Base-by-base conservation (phyloP, 1,140 invertebrate species). In the Drosophila ambigua region DNA sequence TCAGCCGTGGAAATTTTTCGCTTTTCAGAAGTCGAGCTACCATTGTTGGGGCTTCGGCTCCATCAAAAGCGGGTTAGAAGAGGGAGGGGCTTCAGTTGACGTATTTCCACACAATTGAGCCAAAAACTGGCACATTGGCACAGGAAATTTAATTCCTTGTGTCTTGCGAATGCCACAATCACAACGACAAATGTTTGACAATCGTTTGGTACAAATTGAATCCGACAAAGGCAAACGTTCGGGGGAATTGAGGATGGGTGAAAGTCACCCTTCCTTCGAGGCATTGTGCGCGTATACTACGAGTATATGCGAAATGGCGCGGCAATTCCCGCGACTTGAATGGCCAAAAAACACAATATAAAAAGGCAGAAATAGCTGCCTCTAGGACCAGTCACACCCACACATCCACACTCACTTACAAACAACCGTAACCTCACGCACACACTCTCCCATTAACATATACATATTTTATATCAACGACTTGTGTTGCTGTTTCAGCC, bases 71-170 rank as follows among this genome's bases (percentile, higher is more conserved):
- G 31, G 49, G 60, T 46, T 41, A 26, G 48, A 59, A 52, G 39
- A 49, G 46, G 59, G 28, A 53, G 59, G 39, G 15, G n/a, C n/a
- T 20, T 74, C 44, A 50, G 55, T 60, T 81, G 77, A 81, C 82
- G 78, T 72, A 74, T 82, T 87, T 82, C 60, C 75, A 63, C 66
- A 61, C 83, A 88, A 78, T 87, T 85, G 82, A 66, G 46, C 61
- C 58, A 51, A 85, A 80, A 80, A 74, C 67, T 67, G 74, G 49
- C 69, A 63, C 62, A 78, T 68, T 67, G 74, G 46, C 69, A 63
- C 65, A 78, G 44, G 69, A 77, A 78, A 78, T 85, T 87, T 81
- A 81, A 87, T 78, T 87, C 78, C 61, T 45, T 50, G 35, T 24
- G 53, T 53, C 61, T 69, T 55, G 51, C 79, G 77, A 73, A 67